phyloP scores from a whole-genome alignment of 2,113 vertebrate species.

The Emydura subglobosa region DNA sequence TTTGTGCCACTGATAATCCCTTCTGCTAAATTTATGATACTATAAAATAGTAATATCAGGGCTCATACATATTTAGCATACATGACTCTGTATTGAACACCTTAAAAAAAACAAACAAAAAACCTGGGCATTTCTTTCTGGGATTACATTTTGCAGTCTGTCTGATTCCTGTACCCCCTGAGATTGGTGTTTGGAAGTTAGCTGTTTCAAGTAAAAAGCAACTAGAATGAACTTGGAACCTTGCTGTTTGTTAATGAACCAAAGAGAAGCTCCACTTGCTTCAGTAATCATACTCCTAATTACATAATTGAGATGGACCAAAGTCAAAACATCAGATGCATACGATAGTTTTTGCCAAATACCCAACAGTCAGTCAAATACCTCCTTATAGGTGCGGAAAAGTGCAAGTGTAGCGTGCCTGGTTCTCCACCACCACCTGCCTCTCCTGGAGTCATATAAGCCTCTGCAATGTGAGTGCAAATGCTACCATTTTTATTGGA shows the following conservation, averaged over 20 bases:
- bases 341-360: not conserved
- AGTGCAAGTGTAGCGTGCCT: not conserved
- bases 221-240: not conserved
- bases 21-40: conserved; percentile 34
- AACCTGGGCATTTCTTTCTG: not conserved
- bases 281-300: not conserved
- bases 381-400: fast-evolving
- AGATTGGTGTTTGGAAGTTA: not conserved
- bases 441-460: not conserved
- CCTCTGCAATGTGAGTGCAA: not conserved
- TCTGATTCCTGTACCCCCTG: not conserved
- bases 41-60: not conserved
- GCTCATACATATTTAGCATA: not conserved
- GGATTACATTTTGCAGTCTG: not conserved
- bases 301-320: not conserved
- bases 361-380: not conserved
- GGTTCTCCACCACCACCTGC: not conserved
- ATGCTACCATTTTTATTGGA: not conserved
- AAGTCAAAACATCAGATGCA: not conserved
- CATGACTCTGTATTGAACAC: not conserved
- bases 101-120: not conserved
- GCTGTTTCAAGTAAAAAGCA: not conserved
- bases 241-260: not conserved
- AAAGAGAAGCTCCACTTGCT: fast-evolving
- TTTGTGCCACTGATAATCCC: conserved; percentile 56